These are phyloP conservation scores for Rhodeus uyekii DNA, from an alignment of 2,797 vertebrate species.

Conservation along the genomic window DNA sequence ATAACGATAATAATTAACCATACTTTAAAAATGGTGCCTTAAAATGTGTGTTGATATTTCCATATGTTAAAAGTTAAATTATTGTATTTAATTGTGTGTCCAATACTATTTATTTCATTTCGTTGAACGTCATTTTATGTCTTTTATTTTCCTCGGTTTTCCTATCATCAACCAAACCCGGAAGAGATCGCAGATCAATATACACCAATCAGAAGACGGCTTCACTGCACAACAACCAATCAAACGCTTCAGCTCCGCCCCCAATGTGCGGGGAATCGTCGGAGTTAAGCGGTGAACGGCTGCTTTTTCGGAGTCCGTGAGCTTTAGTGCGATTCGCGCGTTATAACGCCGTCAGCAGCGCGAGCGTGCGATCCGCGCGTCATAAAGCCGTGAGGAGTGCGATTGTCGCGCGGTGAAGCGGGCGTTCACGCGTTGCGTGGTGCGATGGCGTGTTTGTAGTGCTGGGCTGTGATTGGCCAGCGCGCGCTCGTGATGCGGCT, in stretches of 20 bases:
- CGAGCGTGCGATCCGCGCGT: conserved; percentile 37
- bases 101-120: too few species aligned
- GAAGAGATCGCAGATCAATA: neutral
- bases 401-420: conserved; percentile 43
- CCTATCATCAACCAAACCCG: neutral
- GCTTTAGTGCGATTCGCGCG: neutral
- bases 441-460: conserved; percentile 69
- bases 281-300: neutral
- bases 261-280: neutral
- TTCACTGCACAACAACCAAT: conserved; percentile 9
- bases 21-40: neutral
- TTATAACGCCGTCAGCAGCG: neutral
- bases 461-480: conserved; percentile 70
- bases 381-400: too few species aligned
- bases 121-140: neutral
- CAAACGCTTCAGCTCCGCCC: neutral
- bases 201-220: conserved; percentile 24
- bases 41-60: neutral
- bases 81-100: neutral
- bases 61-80: neutral
- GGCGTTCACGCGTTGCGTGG: conserved; percentile 47
- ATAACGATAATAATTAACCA: neutral
- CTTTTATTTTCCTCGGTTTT: neutral
- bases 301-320: neutral
- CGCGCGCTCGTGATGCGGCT: conserved; percentile 72